A percentile compares a stretch with the other conserved stretches of the same genome.
Conservation (phyloP, 1,140 invertebrate species). For the Trichogramma pretiosum region DNA sequence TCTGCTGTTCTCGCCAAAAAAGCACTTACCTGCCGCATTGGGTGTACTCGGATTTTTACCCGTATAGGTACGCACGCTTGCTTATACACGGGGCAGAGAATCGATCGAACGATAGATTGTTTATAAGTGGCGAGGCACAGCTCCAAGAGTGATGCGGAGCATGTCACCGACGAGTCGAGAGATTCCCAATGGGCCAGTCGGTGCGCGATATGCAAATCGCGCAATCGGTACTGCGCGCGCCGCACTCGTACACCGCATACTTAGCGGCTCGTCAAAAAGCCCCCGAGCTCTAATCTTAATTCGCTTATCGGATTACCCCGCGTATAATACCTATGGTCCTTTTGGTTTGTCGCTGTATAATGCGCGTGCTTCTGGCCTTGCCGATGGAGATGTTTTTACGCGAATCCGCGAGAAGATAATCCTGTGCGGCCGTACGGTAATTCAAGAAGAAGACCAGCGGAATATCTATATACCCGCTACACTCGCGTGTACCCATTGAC, state of each 20-base stretch:
- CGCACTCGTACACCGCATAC: conserved; percentile 10
- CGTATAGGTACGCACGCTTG: no score
- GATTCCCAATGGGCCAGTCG: no score
- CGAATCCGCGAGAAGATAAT: conserved; percentile 25
- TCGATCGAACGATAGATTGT: not conserved
- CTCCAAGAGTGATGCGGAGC: not conserved
- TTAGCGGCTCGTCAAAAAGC: conserved; percentile 35
- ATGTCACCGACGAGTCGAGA: conserved; percentile 24
- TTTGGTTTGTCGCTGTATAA: no score
- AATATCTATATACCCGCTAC: no score
- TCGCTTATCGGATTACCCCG: conserved; percentile 37
- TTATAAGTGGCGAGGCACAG: not conserved
- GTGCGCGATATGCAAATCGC: conserved; percentile 26
- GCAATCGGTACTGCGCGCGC: no score
- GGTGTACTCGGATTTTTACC: no score
- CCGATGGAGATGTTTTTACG: conserved; percentile 35
- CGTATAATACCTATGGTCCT: no score
- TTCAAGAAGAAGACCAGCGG: conserved; percentile 22
- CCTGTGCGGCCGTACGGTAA: conserved; percentile 31
- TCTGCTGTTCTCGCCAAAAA: no score
- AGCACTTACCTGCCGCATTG: no score
- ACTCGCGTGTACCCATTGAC: no score
- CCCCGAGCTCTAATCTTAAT: conserved; percentile 31
- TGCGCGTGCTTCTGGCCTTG: no score
- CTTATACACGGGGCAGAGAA: no score